These are phyloP conservation scores for Labroides dimidiatus DNA, from an alignment of 2,797 vertebrate genomes.

Conservation along the genomic window DNA sequence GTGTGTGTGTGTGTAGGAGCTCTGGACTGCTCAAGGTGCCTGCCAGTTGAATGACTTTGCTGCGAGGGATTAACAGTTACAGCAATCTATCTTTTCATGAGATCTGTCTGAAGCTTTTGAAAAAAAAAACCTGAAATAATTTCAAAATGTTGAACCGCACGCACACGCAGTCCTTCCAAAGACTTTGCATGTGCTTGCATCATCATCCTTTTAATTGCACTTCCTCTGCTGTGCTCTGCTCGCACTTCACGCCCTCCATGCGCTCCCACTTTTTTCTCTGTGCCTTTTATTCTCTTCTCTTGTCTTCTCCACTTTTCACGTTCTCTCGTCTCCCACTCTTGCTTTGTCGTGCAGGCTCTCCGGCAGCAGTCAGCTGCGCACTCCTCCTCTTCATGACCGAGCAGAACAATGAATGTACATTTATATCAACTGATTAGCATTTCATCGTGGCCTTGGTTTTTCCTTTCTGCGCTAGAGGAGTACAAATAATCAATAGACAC, in stretches of 20 bases:
- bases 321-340: slow-evolving; percentile 2
- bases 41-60: slow-evolving; percentile 67
- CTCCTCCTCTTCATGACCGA: slow-evolving; percentile 35
- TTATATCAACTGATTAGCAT: slow-evolving; percentile 68
- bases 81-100: slow-evolving; percentile 51
- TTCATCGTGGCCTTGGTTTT: slow-evolving; percentile 41
- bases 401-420: slow-evolving; percentile 42
- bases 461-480: slow-evolving; percentile 19
- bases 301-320: neutral
- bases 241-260: slow-evolving; percentile 28
- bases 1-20: slow-evolving; percentile 31
- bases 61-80: slow-evolving; percentile 65
- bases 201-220: slow-evolving; percentile 69
- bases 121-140: slow-evolving; percentile 21
- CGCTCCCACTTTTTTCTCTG: slow-evolving; percentile 5
- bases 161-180: slow-evolving; percentile 16
- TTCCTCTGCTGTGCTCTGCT: slow-evolving; percentile 47
- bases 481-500: slow-evolving; percentile 69
- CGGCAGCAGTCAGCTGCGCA: slow-evolving; percentile 11
- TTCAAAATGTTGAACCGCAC: slow-evolving; percentile 38
- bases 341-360: slow-evolving; percentile 13
- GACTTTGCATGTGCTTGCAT: slow-evolving; percentile 75
- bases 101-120: slow-evolving; percentile 49
- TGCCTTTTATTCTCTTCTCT: slow-evolving; percentile 2
- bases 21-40: slow-evolving; percentile 48